These are phyloP conservation scores for Leptura quadrifasciata DNA, from an alignment of 2,888 invertebrate genomes.

Conservation along the genomic window DNA sequence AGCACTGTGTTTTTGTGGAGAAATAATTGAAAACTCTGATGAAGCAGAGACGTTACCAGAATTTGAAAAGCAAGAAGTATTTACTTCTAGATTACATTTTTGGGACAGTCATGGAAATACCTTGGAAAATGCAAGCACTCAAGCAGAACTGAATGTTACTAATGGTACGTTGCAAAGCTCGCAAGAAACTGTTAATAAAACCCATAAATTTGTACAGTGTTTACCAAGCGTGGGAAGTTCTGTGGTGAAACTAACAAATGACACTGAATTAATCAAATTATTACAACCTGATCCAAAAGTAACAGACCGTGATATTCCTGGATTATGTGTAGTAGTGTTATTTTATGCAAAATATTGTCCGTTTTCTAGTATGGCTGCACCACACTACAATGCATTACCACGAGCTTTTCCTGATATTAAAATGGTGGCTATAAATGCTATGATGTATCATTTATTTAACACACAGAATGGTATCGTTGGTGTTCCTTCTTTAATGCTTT, in stretches of 20 bases:
- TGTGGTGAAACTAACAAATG: constrained; percentile 81
- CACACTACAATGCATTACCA: constrained; percentile 92
- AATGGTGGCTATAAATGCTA: constrained; percentile 93
- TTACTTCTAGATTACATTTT: background rate
- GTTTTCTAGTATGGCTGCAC: constrained; percentile 92
- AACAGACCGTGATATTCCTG: constrained; percentile 79
- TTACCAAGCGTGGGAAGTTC: constrained; percentile 65
- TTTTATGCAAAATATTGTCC: constrained; percentile 94
- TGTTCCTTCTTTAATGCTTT: constrained; percentile 90
- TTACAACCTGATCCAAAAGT: constrained; percentile 78
- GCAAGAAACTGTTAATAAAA: constrained; percentile 52
- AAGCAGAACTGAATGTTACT: background rate
- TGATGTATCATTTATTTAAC: constrained; percentile 88
- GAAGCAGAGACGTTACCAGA: background rate
- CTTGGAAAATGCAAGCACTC: background rate
- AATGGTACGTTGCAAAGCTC: background rate
- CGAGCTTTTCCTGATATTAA: constrained; percentile 90
- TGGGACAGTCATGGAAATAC: background rate
- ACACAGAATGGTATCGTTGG: constrained; percentile 94
- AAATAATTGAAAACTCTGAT: constrained; percentile 3
- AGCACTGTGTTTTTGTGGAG: background rate
- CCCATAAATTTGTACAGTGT: constrained; percentile 69
- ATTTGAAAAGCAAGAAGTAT: constrained; percentile 14
- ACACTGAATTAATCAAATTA: constrained; percentile 81
- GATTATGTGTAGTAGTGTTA: constrained; percentile 85